Base-by-base conservation (phyloP, 30 jellyfish, hydroid and myxozoan species). In the Turritopsis rubra region DNA sequence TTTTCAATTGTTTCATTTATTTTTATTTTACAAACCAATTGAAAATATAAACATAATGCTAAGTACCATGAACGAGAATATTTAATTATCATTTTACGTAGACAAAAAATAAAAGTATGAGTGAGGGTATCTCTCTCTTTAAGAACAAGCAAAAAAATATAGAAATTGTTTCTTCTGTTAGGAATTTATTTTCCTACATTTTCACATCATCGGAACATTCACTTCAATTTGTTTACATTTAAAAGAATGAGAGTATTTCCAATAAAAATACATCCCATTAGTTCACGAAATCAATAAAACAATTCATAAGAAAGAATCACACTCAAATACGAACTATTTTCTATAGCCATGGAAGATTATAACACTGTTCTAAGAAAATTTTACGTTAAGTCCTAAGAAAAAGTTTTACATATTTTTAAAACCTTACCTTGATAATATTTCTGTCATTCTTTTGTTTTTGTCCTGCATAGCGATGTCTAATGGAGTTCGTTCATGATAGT, bases 361-460 rank as follows among this genome's bases (percentile, higher is more conserved):
- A 41, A 41, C 60, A 41, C 13, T 13, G 13, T 41, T 41, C 13
- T 41, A 41, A 41, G n/a, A n/a, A n/a, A n/a, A n/a, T n/a, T n/a
- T n/a, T n/a, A n/a, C n/a, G n/a, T n/a, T n/a, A n/a, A n/a, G n/a
- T n/a, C n/a, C n/a, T n/a, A n/a, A 41, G 60, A 41, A 41, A 41
- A 68, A 27, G 22, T 68, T 68, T 22, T 19, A 23, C 16, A 17
- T 68, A 7, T 9, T 7, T 0, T 68, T 16, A 79, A 79, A 29
- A 22, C 29, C 88, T 30, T 78, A 94, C 99, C 99, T 88, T 65
- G 96, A 81, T 21, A 94, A 81, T 1, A 94, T 53, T 71, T 94
- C 99, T 72, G 86, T 72, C 54, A 94, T 54, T 22, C 77, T 82
- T 30, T 71, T 82, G 76, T 89, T 87, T 25, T 75, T 85, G 29